phyloP scores from a whole-genome alignment of 2,113 vertebrate genomes.

The Callorhinus ursinus region DNA sequence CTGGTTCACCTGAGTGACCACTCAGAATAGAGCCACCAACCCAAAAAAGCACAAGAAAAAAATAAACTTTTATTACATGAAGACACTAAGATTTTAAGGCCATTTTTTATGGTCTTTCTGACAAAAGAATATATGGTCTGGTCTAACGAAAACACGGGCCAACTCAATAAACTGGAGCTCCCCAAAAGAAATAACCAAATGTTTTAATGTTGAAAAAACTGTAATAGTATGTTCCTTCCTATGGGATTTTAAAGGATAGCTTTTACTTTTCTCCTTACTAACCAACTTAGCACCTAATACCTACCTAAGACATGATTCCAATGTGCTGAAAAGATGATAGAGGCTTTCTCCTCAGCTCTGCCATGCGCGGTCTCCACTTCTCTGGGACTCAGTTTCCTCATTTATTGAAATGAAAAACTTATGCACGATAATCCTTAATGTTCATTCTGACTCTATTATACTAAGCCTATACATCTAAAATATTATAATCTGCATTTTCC shows the following conservation, averaged over 20 bases:
- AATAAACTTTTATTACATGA: neutral
- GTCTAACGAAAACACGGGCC: neutral
- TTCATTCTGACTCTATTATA: neutral
- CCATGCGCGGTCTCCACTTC: neutral
- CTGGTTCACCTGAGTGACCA: neutral
- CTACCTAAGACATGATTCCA: neutral
- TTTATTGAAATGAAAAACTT: neutral
- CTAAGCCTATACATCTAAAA: neutral
- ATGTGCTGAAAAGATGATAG: neutral
- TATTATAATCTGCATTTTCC: slow-evolving; percentile 8
- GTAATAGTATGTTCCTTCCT: neutral
- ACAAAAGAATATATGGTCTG: neutral
- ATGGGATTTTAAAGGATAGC: neutral
- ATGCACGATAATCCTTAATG: neutral
- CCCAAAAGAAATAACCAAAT: neutral
- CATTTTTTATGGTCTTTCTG: neutral
- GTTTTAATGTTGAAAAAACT: neutral
- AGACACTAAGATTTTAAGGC: neutral
- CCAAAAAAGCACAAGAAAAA: neutral
- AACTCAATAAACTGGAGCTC: neutral
- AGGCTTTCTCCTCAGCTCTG: neutral
- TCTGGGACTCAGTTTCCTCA: neutral
- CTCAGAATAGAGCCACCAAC: neutral
- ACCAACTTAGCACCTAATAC: neutral
- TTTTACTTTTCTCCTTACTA: neutral